Percentiles rank a stretch among this genome's conserved stretches.
phyloP scores from a whole-genome alignment of 1,140 invertebrate species.

The Metopolophium dirhodum region DNA sequence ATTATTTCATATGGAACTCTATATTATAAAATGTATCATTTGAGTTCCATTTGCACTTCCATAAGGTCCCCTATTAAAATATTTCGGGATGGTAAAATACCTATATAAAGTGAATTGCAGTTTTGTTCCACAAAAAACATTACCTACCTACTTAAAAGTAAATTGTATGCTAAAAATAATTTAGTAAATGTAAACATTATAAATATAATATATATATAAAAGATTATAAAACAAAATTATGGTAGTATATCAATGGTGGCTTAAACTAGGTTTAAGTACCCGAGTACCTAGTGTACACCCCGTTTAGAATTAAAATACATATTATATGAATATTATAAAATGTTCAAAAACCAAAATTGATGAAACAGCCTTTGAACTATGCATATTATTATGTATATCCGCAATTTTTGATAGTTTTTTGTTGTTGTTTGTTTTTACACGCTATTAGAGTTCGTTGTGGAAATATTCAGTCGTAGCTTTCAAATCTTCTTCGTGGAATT shows the following conservation, averaged over 20 bases:
- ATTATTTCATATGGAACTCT: neutral
- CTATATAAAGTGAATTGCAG: neutral
- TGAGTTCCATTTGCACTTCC: neutral
- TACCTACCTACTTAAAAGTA: neutral
- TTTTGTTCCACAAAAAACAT: neutral
- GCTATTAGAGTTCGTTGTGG: conserved; percentile 74
- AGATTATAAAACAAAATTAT: conserved; percentile 25
- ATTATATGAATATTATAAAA: conserved; percentile 21
- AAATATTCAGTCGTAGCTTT: conserved; percentile 80
- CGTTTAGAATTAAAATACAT: conserved; percentile 38
- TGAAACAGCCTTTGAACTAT: conserved; percentile 44
- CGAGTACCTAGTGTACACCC: conserved; percentile 42
- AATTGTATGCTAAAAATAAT: conserved; percentile 29
- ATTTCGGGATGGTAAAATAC: neutral
- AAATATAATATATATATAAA: conserved; percentile 16
- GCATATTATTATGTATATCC: neutral
- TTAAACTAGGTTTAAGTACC: conserved; percentile 44
- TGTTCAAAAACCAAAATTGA: conserved; percentile 30
- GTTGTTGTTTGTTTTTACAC: neutral
- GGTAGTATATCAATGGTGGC: conserved; percentile 47
- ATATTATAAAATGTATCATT: neutral
- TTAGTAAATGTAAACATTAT: neutral
- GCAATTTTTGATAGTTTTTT: neutral
- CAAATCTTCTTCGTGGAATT: conserved; percentile 80
- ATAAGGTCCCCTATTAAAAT: neutral